Percentiles rank a stretch among this genome's conserved stretches.
Evolutionary conservation across 2,888 invertebrate genomes (phyloP).

Genomic region (Dione vanillae): DNA sequence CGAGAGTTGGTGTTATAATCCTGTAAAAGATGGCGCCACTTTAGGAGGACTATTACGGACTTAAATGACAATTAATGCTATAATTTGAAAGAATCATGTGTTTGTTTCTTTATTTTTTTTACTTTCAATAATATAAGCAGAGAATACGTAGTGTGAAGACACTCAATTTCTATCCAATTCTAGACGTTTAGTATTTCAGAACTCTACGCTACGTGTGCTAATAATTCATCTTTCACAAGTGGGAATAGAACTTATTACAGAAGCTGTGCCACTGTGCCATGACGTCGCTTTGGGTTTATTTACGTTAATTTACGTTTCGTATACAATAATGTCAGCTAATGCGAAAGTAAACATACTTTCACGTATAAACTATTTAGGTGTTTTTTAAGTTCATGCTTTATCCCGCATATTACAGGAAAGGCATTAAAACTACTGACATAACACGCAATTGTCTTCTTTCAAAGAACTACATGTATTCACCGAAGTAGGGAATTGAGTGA

Average conservation of each 20-base stretch:
- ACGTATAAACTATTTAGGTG: too few species aligned
- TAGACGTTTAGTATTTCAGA: neutral
- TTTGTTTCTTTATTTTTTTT: neutral
- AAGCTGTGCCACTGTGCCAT: too few species aligned
- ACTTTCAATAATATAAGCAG: neutral
- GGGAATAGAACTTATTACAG: neutral
- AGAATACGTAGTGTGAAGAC: neutral
- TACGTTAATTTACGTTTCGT: too few species aligned
- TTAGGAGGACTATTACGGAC: neutral
- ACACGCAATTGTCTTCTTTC: too few species aligned
- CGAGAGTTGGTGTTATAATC: constrained; percentile 31
- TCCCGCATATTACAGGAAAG: too few species aligned
- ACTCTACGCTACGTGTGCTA: neutral
- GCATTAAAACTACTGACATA: too few species aligned
- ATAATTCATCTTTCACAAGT: neutral
- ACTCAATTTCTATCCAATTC: neutral
- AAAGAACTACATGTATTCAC: too few species aligned
- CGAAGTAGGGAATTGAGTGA: too few species aligned
- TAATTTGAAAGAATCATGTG: neutral
- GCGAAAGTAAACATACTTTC: too few species aligned
- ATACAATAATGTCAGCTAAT: too few species aligned
- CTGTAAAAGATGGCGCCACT: constrained; percentile 38
- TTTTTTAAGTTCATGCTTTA: too few species aligned
- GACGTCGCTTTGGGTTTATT: too few species aligned
- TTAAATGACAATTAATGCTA: neutral